Evolutionary conservation across 2,113 vertebrate species (phyloP).

Genomic region (Corythoichthys intestinalis): DNA sequence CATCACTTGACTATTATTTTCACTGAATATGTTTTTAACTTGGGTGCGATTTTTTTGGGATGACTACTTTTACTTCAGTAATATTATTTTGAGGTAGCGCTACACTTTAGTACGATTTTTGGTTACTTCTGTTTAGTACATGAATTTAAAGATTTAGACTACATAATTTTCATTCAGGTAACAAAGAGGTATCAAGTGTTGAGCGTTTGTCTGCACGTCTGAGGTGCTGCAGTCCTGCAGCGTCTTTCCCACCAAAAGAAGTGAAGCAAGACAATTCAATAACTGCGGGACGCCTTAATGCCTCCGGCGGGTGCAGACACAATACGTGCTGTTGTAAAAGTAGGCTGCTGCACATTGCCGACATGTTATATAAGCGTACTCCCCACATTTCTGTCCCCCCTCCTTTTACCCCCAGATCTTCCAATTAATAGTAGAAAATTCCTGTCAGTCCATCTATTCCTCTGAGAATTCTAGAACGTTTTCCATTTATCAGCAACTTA

Average conservation of each 20-base stretch:
- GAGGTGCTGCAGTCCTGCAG: constrained; percentile 35
- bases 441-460: background rate
- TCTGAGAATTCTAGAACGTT: background rate
- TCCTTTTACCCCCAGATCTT: no score
- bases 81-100: no score
- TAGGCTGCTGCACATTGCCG: background rate
- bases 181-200: constrained; percentile 19
- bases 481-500: background rate
- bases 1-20: no score
- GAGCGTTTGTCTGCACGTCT: constrained; percentile 27
- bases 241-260: constrained; percentile 37
- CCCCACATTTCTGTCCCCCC: background rate
- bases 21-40: no score
- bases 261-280: constrained; percentile 55
- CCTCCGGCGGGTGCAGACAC: constrained; percentile 23
- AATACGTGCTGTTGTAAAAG: constrained; percentile 5
- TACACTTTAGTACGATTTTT: no score
- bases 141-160: no score
- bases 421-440: constrained; percentile 2
- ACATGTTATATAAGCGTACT: background rate
- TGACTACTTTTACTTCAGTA: no score
- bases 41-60: no score
- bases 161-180: no score
- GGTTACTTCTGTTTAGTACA: no score
- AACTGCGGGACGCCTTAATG: constrained; percentile 37